These are phyloP conservation scores for Mohoua ochrocephala DNA, from an alignment of 2,113 vertebrate species.

Conservation along the genomic window DNA sequence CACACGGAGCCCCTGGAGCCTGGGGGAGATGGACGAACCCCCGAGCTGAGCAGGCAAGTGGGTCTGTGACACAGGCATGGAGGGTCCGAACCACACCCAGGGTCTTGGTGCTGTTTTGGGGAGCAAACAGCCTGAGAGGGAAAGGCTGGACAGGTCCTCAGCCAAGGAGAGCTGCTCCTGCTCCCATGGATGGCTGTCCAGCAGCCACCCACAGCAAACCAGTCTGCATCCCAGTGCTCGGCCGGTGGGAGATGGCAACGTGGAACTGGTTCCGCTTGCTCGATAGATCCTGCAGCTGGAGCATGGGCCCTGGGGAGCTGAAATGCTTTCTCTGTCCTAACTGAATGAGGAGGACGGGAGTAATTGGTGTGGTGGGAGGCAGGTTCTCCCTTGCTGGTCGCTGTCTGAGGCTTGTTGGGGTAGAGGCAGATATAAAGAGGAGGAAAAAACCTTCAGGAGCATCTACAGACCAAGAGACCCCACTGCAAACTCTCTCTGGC, in stretches of 20 bases:
- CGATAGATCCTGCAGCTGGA: not conserved
- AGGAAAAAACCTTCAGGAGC: not conserved
- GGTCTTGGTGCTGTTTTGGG: rapidly evolving
- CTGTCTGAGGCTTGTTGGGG: not conserved
- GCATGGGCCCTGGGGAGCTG: rapidly evolving
- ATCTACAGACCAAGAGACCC: not conserved
- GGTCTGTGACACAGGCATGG: rapidly evolving
- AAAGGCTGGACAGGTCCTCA: not conserved
- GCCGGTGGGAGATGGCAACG: rapidly evolving
- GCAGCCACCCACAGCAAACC: not conserved
- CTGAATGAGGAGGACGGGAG: not conserved
- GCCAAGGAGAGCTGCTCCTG: not conserved
- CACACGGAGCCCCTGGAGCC: not conserved
- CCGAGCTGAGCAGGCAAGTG: not conserved
- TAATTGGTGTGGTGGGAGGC: not conserved
- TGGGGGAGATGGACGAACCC: not conserved
- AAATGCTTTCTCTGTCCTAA: not conserved
- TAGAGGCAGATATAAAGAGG: not conserved
- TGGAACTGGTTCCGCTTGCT: not conserved
- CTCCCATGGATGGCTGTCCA: rapidly evolving
- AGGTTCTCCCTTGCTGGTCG: not conserved
- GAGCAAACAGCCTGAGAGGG: not conserved
- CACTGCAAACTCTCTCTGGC: not conserved
- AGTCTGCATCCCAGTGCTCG: rapidly evolving
- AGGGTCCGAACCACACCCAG: rapidly evolving